Evolutionary conservation across 2,797 vertebrate genomes (phyloP), one percentile per base, ranked within the genome.

Genomic region (Denticeps clupeoides): DNA sequence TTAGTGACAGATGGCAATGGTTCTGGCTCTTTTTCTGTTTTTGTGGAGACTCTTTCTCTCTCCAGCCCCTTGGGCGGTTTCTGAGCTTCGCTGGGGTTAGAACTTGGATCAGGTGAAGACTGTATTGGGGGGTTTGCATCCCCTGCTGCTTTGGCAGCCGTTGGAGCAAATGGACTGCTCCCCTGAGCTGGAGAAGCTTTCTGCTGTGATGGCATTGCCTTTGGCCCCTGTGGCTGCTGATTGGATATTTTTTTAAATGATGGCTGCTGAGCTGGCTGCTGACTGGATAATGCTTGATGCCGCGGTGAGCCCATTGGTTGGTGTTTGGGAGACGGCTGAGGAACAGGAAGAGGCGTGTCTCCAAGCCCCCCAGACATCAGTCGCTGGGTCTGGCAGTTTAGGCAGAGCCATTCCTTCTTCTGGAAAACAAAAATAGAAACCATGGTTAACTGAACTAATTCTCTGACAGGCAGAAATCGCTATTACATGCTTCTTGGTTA

Each of bases 371-470:
- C 93, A 12, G 95, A 91, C 51, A 97, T 81, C 52, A 99, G 73
- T 59, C 93, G 78, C 70, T 93, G 88, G 19, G 94, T 98, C 86
- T 99, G 94, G 86, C 94, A 99, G 83, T 95, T 98, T 69, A 99
- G 85, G 82, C 95, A 99, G 33, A 99, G 82, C 95, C 95, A 99
- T 66, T 98, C 94, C 2, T 93, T 95, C 77, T 97, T 98, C 95
- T 99, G 82, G 38, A 66, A 66, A 77, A 72, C 23, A 68, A 43
- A 71, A 15, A 51, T 7, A 55, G 26, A 11, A 58, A 25, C 8
- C 38, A 38, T 11, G 18, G 35, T 5, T 38, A 11, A 38, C 35
- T 21, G 38, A 38, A 8, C 7, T 19, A 18, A 37, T 37, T 37
- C 16, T 8, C 15, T 58, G 64, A 63, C 62, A 60, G 58, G 41